Conservation (phyloP, 1,140 invertebrate species). For the Tetraneura akinire region DNA sequence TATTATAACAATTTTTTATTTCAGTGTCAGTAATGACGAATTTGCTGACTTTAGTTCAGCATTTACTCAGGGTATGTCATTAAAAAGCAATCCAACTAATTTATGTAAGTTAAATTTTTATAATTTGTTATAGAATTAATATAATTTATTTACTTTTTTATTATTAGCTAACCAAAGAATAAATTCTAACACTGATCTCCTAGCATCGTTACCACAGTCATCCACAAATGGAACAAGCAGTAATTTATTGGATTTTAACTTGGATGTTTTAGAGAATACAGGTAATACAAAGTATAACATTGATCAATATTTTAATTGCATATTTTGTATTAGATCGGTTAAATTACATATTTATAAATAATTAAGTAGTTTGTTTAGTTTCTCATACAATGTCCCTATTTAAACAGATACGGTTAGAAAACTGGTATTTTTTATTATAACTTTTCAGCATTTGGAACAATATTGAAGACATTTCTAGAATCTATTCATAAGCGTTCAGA, state of each 20-base stretch:
- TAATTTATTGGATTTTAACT: conserved; percentile 43
- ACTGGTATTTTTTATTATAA: conserved; percentile 47
- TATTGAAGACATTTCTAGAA: conserved; percentile 34
- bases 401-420: conserved; percentile 28
- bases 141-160: not conserved
- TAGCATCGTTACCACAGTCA: conserved; percentile 42
- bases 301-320: not conserved
- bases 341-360: not conserved
- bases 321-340: not conserved
- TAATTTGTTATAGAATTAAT: not conserved
- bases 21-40: conserved; percentile 70
- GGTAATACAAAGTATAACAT: not conserved
- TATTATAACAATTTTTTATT: conserved; percentile 68
- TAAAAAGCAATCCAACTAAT: conserved; percentile 22
- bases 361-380: conserved; percentile 10
- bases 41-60: conserved; percentile 78
- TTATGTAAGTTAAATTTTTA: conserved; percentile 22
- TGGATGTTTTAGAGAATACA: conserved; percentile 43
- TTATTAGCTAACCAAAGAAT: conserved; percentile 39
- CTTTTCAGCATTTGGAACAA: conserved; percentile 28
- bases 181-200: conserved; percentile 36
- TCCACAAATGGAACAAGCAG: conserved; percentile 35
- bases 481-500: conserved; percentile 36
- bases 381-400: not conserved
- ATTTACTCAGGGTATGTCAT: conserved; percentile 58